Base-by-base conservation (phyloP, 2,797 vertebrate genomes). In the Caiman crocodilus region DNA sequence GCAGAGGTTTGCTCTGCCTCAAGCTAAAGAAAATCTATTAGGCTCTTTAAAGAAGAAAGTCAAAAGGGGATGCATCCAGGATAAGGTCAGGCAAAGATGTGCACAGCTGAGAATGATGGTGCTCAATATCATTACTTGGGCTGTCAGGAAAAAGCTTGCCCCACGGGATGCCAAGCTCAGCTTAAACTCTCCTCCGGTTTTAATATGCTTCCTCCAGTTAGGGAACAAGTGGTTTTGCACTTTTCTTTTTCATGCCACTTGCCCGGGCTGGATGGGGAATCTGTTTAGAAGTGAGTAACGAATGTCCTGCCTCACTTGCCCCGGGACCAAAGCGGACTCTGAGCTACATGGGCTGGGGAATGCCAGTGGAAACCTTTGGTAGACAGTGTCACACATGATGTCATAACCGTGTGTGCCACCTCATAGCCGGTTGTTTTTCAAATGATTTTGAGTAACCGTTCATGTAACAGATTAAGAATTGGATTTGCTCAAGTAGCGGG, bases 11-110 rank as follows among this genome's bases (percentile, higher is more conserved):
- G 84, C 95, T 96, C 84, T 96, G 97, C 96, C 96, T 91, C 82
- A 76, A 97, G 97, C 95, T 95, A 91, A 89, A 96, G 93, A 96
- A 97, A 97, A 97, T 97, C 96, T 96, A 94, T 97, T 96, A 96
- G 93, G 71, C 55, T 93, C 94, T 96, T 96, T 92, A 94, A 96
- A 93, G 95, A 89, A 81, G 84, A 75, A 87, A 96, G 94, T 92
- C 89, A 96, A 96, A 94, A 94, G 94, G 92, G 88, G 60, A 94
- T 95, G 56, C 64, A 85, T 91, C 21, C 28, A 32, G 75, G 91
- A 77, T 92, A 92, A 97, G 96, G 94, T 96, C 94, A 92, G 95
- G 87, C 84, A 94, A 97, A 97, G 96, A 96, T 93, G 85, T 79
- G 65, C 74, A 77, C 94, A 80, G 90, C 57, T 79, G 92, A 96